Base-by-base conservation (phyloP, 2,113 vertebrate genomes). In the Bos javanicus region DNA sequence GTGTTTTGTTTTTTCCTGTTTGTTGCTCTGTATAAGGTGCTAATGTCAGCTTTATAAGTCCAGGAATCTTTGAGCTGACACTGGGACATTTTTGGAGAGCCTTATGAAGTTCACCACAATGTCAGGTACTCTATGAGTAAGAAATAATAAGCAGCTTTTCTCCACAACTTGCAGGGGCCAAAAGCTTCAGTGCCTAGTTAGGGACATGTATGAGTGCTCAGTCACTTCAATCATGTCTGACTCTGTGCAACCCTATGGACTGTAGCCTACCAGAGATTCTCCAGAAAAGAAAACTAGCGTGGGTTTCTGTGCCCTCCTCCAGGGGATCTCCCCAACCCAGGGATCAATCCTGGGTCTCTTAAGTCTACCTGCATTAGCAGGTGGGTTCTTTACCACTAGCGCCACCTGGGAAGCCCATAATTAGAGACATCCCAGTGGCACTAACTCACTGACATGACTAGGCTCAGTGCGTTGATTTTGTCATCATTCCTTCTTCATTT, bases 401-500 rank as follows among this genome's bases (percentile, higher is more conserved):
- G 2, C 33, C 64, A 36, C 17, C 4, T 67, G 33, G 4, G 17
- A 67, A 67, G 64, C 8, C 64, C 64, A 36, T 59, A 50, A 21
- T 12, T 39, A 3, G 3, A 39, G 26, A 30, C 21, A 0, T 13
- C 54, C 16, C 48, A 9, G 8, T 0, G 15, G n/a, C 87, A 91
- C 96, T 90, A 74, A 91, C 59, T 94, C 25, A 39, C 56, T 16
- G 0, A 54, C 1, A 12, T 67, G 93, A 59, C 57, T 91, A 71
- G 46, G 64, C 7, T 56, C 30, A 95, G 54, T 74, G 87, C 6
- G 28, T 15, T 71, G 50, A 6, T 4, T 46, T 25, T 46, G 26
- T 67, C 86, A 39, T 93, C 59, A 48, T 8, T 74, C 28, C 89
- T 33, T 86, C 57, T 87, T 67, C 74, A 91, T 90, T 88, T 94